phyloP scores from a whole-genome alignment of 2,797 vertebrate genomes.

The Megaceryle alcyon region DNA sequence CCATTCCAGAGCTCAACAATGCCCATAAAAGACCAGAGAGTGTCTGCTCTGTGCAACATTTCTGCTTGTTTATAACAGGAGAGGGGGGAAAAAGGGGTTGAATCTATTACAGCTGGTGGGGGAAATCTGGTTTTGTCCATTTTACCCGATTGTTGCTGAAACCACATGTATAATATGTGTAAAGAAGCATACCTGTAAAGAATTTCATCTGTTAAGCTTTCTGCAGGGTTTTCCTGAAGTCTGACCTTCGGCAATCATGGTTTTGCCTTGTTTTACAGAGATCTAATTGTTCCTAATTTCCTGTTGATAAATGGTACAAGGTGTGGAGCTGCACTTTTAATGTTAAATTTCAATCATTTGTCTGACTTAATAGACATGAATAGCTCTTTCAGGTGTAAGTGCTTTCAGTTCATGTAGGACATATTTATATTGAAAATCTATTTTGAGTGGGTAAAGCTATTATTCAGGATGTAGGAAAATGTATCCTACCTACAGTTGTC shows the following conservation, averaged over 20 bases:
- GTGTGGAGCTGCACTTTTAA: slow-evolving; percentile 69
- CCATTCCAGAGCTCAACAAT: slow-evolving; percentile 10
- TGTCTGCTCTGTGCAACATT: slow-evolving; percentile 48
- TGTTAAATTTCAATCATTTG: slow-evolving; percentile 79
- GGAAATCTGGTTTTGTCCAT: slow-evolving; percentile 60
- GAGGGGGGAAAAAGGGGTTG: not conserved
- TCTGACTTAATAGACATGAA: slow-evolving; percentile 72
- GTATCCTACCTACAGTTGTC: not conserved
- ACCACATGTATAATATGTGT: not conserved
- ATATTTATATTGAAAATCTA: slow-evolving; percentile 46
- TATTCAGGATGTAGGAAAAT: slow-evolving; percentile 19
- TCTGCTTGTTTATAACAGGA: slow-evolving; percentile 51
- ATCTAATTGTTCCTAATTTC: slow-evolving; percentile 83
- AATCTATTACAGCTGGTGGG: slow-evolving; percentile 40
- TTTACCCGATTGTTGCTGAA: not conserved
- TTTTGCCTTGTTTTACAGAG: slow-evolving; percentile 74
- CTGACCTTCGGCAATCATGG: slow-evolving; percentile 62
- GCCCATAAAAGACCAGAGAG: slow-evolving; percentile 37
- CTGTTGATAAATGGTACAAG: slow-evolving; percentile 81
- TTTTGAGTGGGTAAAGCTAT: slow-evolving; percentile 27
- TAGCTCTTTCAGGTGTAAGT: slow-evolving; percentile 71
- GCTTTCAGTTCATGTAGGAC: slow-evolving; percentile 49
- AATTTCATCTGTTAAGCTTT: slow-evolving; percentile 56
- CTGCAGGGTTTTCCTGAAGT: slow-evolving; percentile 55
- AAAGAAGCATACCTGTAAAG: slow-evolving; percentile 37